phyloP scores from a whole-genome alignment of 2,113 vertebrate genomes.

The Bambusicola thoracicus region DNA sequence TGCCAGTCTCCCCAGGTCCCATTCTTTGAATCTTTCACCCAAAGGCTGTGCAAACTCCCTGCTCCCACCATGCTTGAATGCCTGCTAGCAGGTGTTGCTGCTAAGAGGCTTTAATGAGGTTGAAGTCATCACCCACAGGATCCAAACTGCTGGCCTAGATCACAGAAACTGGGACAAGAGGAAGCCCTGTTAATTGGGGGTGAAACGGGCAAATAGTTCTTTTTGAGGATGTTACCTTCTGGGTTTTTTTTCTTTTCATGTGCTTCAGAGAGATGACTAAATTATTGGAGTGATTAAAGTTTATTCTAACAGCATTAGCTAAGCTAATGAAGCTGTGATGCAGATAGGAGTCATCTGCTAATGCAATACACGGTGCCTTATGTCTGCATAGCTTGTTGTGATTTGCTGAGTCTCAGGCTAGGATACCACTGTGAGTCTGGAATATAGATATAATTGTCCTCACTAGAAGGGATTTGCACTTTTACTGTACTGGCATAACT shows the following conservation, averaged over 20 bases:
- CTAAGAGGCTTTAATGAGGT: too few species aligned
- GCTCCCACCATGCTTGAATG: not conserved
- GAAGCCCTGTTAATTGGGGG: not conserved
- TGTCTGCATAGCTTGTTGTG: not conserved
- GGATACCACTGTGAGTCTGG: not conserved
- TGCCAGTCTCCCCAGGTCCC: not conserved
- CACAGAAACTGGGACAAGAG: not conserved
- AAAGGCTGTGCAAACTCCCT: not conserved
- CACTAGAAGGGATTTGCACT: not conserved
- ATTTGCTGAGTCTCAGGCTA: not conserved
- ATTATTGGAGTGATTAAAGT: not conserved
- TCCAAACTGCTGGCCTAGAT: not conserved
- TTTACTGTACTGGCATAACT: not conserved
- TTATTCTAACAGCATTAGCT: not conserved
- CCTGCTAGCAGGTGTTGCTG: not conserved
- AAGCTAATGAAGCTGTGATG: not conserved
- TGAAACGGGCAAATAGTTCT: not conserved
- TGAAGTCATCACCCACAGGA: accelerated
- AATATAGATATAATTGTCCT: not conserved
- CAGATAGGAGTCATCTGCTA: not conserved
- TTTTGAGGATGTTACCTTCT: not conserved
- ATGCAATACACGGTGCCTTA: accelerated
- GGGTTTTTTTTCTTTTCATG: accelerated
- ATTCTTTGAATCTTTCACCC: not conserved
- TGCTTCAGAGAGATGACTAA: not conserved